Conservation (phyloP, 2,113 vertebrate genomes). For the Phalacrocorax aristotelis region DNA sequence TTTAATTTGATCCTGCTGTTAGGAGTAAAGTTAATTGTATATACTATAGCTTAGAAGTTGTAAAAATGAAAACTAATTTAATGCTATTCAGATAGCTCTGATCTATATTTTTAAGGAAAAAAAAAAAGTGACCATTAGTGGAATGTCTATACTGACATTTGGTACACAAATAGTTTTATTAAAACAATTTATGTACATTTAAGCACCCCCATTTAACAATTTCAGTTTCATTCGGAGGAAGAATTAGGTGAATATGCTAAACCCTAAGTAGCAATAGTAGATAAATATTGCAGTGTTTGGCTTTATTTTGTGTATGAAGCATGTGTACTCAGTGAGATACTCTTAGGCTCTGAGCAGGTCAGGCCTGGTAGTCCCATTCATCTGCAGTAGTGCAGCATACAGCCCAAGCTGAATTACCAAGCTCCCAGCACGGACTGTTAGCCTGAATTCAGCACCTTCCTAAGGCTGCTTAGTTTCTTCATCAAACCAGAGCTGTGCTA, state of each 20-base stretch:
- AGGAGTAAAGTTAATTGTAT: not conserved
- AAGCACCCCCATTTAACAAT: not conserved
- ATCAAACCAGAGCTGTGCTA: not conserved
- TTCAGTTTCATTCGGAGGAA: not conserved
- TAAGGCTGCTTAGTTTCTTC: not conserved
- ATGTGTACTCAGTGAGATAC: not conserved
- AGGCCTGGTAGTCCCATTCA: not conserved
- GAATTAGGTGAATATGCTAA: not conserved
- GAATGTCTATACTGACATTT: not conserved
- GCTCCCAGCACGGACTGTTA: not conserved
- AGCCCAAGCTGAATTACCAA: not conserved
- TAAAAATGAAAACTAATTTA: not conserved
- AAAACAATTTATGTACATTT: not conserved
- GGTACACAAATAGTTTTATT: conserved; percentile 32
- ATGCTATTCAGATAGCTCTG: not conserved
- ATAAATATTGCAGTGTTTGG: not conserved
- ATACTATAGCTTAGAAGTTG: not conserved
- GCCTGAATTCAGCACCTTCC: not conserved
- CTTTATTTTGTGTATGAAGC: not conserved
- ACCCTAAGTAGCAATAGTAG: not conserved
- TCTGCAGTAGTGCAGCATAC: fast-evolving
- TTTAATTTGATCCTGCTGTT: not conserved
- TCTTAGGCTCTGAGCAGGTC: not conserved
- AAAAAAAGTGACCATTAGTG: not conserved
- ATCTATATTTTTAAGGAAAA: not conserved